Conservation (phyloP, 2,113 vertebrate species). For the Cottus gobio region DNA sequence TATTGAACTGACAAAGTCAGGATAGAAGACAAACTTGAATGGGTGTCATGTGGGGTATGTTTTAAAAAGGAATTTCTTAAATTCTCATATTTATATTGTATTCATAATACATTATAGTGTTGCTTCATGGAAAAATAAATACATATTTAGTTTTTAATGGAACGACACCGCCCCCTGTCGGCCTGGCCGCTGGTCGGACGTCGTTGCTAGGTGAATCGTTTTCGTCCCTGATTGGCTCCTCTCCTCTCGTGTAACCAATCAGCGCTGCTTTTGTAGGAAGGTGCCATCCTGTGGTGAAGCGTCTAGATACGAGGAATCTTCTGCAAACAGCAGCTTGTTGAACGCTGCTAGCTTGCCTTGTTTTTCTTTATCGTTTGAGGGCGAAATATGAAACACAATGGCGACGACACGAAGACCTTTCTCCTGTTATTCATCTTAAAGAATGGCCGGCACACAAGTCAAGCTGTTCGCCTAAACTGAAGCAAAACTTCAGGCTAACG, state of each 20-base stretch:
- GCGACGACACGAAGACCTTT: too few species aligned
- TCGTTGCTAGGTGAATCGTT: slow-evolving; percentile 81
- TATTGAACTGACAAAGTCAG: not conserved
- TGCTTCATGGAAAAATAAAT: not conserved
- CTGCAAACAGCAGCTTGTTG: slow-evolving; percentile 24
- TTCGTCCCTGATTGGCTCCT: slow-evolving; percentile 66
- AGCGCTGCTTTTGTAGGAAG: slow-evolving; percentile 39
- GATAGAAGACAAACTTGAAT: not conserved
- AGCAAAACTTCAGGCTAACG: not conserved
- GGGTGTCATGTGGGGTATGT: not conserved
- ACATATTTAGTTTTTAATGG: not conserved
- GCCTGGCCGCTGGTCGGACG: not conserved
- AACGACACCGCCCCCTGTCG: slow-evolving; percentile 50
- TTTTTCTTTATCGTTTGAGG: not conserved
- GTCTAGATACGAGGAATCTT: slow-evolving; percentile 71
- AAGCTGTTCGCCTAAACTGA: not conserved
- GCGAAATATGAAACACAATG: not conserved
- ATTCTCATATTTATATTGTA: not conserved
- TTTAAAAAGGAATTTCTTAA: not conserved
- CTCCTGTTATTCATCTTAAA: not conserved
- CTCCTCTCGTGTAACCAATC: slow-evolving; percentile 65
- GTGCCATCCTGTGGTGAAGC: slow-evolving; percentile 53
- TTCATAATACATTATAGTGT: too few species aligned
- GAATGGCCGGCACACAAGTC: not conserved
- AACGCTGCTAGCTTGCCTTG: not conserved